Evolutionary conservation across 2,888 invertebrate species (phyloP), one percentile per base, ranked within the genome.

Genomic region (Lasiommata megera): DNA sequence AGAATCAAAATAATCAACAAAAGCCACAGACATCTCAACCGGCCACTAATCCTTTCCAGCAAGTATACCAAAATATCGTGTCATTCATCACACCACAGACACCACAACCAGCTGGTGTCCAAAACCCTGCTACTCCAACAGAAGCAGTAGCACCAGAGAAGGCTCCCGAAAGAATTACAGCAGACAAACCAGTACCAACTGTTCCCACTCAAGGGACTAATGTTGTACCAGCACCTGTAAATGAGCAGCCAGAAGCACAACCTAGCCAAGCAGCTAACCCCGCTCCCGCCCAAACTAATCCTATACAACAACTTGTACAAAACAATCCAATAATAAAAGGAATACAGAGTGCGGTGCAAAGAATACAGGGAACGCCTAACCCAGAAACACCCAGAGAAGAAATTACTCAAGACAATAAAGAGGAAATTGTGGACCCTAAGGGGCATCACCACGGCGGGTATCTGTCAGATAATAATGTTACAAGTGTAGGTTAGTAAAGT

Each of bases 251-350:
- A 16, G 47, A 66, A 28, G 59, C 37, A 7, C 52, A 66, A 50
- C 40, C 63, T 3, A 58, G 57, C 1, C 47, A 59, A 3, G 56
- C 43, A 6, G 56, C 43, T 12, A 59, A 61, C 14, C 54, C 48
- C 5, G 55, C 54, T 8, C 48, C 52, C 31, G 41, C 59, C 3
- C 65, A 64, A 29, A 31, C 46, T 5, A 68, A 76, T 1, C 79
- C 81, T 0, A 77, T 81, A 31, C 78, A 77, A 58, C 73, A 78
- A n/a, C 55, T 73, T 5, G 72, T 79, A 9, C 76, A 76, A 60
- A 76, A 71, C 53, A 80, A 76, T 50, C 76, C 79, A 0, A 74
- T 82, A 23, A 74, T 75, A 2, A 72, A 77, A 53, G 77, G 79
- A 2, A 68, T 82, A 11, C 67, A 76, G n/a, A 69, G 69, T 0